Base-by-base conservation (phyloP, 2,888 invertebrate species). In the Epicampocera succincta region DNA sequence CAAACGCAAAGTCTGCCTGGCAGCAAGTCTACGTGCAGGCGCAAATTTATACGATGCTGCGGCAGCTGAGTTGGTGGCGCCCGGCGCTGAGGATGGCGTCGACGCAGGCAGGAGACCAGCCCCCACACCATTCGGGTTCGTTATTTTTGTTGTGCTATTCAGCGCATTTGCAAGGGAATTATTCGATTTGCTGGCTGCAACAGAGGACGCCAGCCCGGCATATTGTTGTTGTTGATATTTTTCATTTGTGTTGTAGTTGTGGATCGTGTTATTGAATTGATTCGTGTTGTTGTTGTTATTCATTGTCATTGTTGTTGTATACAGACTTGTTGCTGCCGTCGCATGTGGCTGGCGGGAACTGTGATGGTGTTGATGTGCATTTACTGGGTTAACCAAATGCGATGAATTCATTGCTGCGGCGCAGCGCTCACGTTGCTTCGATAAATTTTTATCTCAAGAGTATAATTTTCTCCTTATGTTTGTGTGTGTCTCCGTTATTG, bases 1-100 rank as follows among this genome's bases (percentile, higher is more conserved):
- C 83, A 91, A 84, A 2, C 91, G 90, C 19, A 91, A 80, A 13
- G 90, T 90, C 84, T 90, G 90, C 9, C 91, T 85, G 1, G 91
- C 90, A 25, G 90, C 90, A 85, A 90, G 89, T 77, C 90, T 89
- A 87, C 91, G 90, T 87, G 90, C 88, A 88, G 90, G 90, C 90
- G 91, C 90, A 85, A 88, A 89, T 84, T 89, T 89, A 87, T 87
- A 82, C 29, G 83, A 38, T 25, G 74, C 12, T 6, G 68, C 3
- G 48, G 73, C 74, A 48, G 15, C 40, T 25, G 40, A 15, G 56
- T 5, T 4, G 63, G 38, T 15, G 40, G 8, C 54, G 84, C 8
- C n/a, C 76, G 65, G 17, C 12, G 60, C 15, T 2, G 69, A 65
- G 4, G 60, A 4, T 48, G 84, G 9, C 66, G 85, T 13, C 58